Conservation (phyloP, 1,140 invertebrate genomes). For the Tribolium castaneum region DNA sequence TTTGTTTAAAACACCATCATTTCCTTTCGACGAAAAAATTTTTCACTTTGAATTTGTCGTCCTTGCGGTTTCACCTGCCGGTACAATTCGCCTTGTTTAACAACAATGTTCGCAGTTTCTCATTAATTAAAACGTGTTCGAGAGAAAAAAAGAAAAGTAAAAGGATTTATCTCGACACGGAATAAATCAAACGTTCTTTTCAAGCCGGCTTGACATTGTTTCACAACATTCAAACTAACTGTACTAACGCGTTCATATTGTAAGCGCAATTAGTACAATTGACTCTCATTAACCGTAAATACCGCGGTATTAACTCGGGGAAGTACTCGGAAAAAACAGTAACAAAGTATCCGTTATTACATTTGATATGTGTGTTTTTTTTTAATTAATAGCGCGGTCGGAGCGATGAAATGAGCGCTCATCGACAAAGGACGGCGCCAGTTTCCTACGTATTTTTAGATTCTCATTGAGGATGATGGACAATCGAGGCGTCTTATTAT, state of each 20-base stretch:
- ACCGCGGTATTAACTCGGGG: background rate
- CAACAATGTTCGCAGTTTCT: constrained; percentile 4
- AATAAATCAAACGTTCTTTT: background rate
- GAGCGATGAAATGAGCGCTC: background rate
- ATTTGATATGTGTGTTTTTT: background rate
- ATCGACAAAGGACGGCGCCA: constrained; percentile 6
- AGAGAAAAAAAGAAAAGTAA: constrained; percentile 12
- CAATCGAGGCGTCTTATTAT: background rate
- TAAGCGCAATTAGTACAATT: constrained; percentile 10
- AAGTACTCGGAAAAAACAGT: background rate
- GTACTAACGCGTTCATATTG: constrained; percentile 6
- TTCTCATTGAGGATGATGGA: background rate
- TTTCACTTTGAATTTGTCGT: background rate
- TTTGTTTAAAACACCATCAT: background rate
- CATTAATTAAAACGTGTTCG: background rate
- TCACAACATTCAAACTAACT: constrained; percentile 7
- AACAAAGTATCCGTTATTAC: background rate
- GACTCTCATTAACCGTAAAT: constrained; percentile 10
- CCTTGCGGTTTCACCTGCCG: constrained; percentile 9
- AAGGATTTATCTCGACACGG: background rate
- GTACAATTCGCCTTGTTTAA: constrained; percentile 10
- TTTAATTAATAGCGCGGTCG: background rate
- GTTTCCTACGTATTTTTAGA: background rate
- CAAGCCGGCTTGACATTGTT: constrained; percentile 1
- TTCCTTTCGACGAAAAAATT: background rate